A percentile compares a stretch with the other conserved stretches of the same genome.
Conservation (phyloP, 2,888 invertebrate species). For the Andricus quercusramuli region DNA sequence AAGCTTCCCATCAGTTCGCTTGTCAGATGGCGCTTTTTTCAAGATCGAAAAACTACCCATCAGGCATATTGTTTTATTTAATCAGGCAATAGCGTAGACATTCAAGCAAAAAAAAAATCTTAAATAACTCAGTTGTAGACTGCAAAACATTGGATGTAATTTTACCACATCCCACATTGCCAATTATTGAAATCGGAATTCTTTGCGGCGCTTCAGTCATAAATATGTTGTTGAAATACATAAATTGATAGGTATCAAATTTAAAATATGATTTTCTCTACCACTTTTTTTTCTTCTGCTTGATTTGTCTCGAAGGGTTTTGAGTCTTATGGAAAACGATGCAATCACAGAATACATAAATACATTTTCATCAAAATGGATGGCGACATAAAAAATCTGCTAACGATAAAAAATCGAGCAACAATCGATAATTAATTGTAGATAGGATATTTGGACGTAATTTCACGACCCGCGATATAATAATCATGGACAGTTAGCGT, state of each 20-base stretch:
- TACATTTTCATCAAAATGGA: slow-evolving; percentile 24
- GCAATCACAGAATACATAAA: slow-evolving; percentile 37
- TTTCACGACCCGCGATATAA: slow-evolving; percentile 5
- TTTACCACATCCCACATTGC: too few relatives aligned
- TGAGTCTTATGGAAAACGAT: slow-evolving; percentile 3
- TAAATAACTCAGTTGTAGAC: too few relatives aligned
- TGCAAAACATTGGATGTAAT: too few relatives aligned
- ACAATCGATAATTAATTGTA: slow-evolving; percentile 15
- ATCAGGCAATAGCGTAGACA: too few relatives aligned
- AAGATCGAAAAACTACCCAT: too few relatives aligned
- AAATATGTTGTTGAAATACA: too few relatives aligned
- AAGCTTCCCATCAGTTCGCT: too few relatives aligned
- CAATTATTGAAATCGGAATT: too few relatives aligned
- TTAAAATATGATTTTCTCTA: neutral
- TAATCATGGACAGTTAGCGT: neutral
- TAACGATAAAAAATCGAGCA: slow-evolving; percentile 9
- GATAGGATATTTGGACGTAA: slow-evolving; percentile 28
- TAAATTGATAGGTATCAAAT: neutral
- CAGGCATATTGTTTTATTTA: too few relatives aligned
- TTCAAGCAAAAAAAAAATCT: too few relatives aligned
- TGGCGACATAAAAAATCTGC: neutral
- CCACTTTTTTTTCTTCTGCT: neutral
- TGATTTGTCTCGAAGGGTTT: neutral
- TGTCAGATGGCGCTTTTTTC: too few relatives aligned
- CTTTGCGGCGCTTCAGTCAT: too few relatives aligned